Percentiles rank a stretch among this genome's conserved stretches.
phyloP scores from a whole-genome alignment of 2,888 invertebrate genomes.

The Zhuqinia jingwanae region DNA sequence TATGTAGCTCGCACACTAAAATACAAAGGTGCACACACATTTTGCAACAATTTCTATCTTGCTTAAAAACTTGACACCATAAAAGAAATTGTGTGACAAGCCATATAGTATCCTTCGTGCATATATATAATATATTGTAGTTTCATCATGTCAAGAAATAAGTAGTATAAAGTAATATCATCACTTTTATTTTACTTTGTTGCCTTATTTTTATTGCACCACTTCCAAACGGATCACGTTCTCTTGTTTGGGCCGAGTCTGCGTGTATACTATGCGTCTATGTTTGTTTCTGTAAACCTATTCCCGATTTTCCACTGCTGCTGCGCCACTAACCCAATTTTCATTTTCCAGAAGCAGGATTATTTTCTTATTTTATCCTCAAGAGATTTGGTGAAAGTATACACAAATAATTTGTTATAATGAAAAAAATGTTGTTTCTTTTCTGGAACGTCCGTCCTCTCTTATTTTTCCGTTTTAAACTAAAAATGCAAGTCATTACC shows the following conservation, averaged over 20 bases:
- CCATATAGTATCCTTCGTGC: too few relatives aligned
- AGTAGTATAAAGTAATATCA: too few relatives aligned
- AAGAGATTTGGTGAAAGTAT: background rate
- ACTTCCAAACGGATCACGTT: too few relatives aligned
- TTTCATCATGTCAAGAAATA: background rate
- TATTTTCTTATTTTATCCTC: constrained; percentile 14
- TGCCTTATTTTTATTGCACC: too few relatives aligned
- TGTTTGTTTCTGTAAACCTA: background rate
- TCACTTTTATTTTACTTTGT: constrained; percentile 4
- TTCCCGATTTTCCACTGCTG: background rate
- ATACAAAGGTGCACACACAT: background rate
- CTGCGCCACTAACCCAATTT: background rate
- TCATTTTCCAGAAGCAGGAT: constrained; percentile 4
- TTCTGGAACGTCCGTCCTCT: background rate
- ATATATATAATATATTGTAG: too few relatives aligned
- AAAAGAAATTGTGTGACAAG: too few relatives aligned
- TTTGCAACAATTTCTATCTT: background rate
- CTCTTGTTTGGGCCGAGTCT: too few relatives aligned
- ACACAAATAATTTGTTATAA: background rate
- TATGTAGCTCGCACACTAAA: background rate
- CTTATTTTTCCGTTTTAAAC: background rate
- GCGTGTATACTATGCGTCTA: too few relatives aligned
- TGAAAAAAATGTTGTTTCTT: constrained; percentile 10
- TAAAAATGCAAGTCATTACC: constrained; percentile 36
- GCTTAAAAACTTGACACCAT: background rate